Evolutionary conservation across 2,888 invertebrate species (phyloP), one percentile per base, ranked within the genome.

Genomic region (Entomobrya multifasciata): DNA sequence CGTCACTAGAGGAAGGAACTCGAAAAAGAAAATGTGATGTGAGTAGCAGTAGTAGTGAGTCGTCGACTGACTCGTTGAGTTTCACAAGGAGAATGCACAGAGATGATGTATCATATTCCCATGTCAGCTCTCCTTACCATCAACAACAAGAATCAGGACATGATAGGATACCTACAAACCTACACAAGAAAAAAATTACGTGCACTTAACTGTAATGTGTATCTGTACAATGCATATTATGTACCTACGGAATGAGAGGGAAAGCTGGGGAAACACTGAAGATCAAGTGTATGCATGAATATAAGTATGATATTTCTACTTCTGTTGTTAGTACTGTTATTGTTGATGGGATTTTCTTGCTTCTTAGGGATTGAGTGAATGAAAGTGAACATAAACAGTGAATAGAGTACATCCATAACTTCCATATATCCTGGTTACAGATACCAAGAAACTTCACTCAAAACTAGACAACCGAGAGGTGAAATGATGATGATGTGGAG

Each of bases 71-170:
- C n/a, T n/a, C n/a, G n/a, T n/a, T n/a, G n/a, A n/a, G n/a, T n/a
- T n/a, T n/a, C n/a, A n/a, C n/a, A n/a, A n/a, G n/a, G n/a, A n/a
- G n/a, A n/a, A n/a, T n/a, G n/a, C n/a, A n/a, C n/a, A n/a, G n/a
- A n/a, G n/a, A n/a, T n/a, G n/a, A n/a, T n/a, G 55, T 52, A 74
- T 74, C 74, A 74, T 52, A 74, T 52, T 74, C 36, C 36, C 52
- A 17, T 55, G 74, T 74, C 52, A 74, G 55, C 30, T 52, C 36
- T 52, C 30, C 20, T 67, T 44, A 67, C n/a, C 67, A 67, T 67
- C 67, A 67, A 44, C 44, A 67, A 41, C 62, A 62, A 17, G 30
- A 36, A 25, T 65, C 36, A 36, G 65, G 17, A 65, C 65, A 36
- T 65, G 65, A 65, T n/a, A n/a, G n/a, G n/a, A n/a, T 65, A 65